Evolutionary conservation across 2,888 invertebrate genomes (phyloP), one percentile per base, ranked within the genome.

Genomic region (Patella depressa): DNA sequence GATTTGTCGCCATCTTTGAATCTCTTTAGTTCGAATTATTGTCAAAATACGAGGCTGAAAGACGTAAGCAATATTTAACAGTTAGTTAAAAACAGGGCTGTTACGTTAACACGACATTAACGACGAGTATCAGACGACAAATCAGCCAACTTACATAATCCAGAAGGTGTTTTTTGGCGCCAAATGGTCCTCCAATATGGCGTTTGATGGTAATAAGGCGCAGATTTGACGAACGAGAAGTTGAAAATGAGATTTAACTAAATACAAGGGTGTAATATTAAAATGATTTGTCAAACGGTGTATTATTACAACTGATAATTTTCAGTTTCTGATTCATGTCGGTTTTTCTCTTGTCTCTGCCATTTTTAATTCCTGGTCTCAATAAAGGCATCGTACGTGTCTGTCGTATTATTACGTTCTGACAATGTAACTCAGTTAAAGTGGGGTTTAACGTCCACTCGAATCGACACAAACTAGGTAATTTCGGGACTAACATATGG

Each of bases 21-120:
- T 65, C 65, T 65, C 65, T 24, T 65, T 65, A 65, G 65, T 65
- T 65, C 65, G 4, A 65, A 65, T 65, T 65, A 65, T 65, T 65
- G 65, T 65, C 65, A 65, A 24, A 65, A 65, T 12, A 65, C 19
- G 19, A 65, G 24, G 17, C 3, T 19, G 65, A 65, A 24, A 24
- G 65, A 65, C 65, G 24, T 19, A 65, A 65, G 19, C 19, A 24
- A 24, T 65, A 24, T 65, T 65, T 65, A 65, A 24, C 65, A 65
- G 65, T 65, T 65, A 12, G 19, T 65, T 24, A 65, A 65, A 65
- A 19, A 65, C 24, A 24, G 24, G 24, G 65, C 24, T 65, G 65
- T 65, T 65, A 65, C 65, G 65, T 65, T 65, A 65, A 24, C 65
- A 65, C 65, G 65, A 65, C 65, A 65, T 65, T 65, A 65, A 65